Base-by-base conservation (phyloP, 2,797 vertebrate species). In the Microchirus variegatus region DNA sequence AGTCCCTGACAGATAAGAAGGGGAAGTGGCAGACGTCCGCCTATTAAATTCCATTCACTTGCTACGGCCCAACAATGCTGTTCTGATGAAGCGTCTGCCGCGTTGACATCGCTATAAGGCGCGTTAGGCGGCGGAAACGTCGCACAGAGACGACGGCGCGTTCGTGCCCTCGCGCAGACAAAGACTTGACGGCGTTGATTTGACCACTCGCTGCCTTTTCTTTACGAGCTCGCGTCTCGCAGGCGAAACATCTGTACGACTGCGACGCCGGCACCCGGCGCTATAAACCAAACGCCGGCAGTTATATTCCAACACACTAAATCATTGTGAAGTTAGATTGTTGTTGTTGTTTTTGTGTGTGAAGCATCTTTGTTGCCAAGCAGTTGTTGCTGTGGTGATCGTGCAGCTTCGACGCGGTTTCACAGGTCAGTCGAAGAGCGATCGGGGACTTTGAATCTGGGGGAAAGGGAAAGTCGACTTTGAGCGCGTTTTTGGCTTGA, bases 321-420 rank as follows among this genome's bases (percentile, higher is more conserved):
- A 69, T 67, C 72, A 48, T 63, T 16, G 8, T 71, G n/a, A 63
- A 51, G 17, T 59, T n/a, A 8, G 40, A 36, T 18, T 13, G 13
- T 14, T 36, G 31, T 50, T 40, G 46, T 47, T 50, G 17, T 63
- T 35, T 50, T 26, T 15, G 43, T 61, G n/a, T 75, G 72, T 62
- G 57, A 59, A 62, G 76, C 70, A 78, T 85, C 74, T 84, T 82
- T 84, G 87, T 87, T 89, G 87, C 87, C 85, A 87, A 89, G 87
- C 87, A 84, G 78, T 85, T 41, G 85, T 87, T 89, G 83, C 87
- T 81, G 85, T 86, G 87, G 83, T 77, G 85, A 87, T 84, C 63
- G 3, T 37, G 73, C 80, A 54, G n/a, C 77, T 78, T 87, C 65
- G 70, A 67, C 54, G 75, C 26, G 74, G 84, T 86, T 86, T 86